phyloP scores from a whole-genome alignment of 1,140 invertebrate genomes.

The Drosophila fuyamai region DNA sequence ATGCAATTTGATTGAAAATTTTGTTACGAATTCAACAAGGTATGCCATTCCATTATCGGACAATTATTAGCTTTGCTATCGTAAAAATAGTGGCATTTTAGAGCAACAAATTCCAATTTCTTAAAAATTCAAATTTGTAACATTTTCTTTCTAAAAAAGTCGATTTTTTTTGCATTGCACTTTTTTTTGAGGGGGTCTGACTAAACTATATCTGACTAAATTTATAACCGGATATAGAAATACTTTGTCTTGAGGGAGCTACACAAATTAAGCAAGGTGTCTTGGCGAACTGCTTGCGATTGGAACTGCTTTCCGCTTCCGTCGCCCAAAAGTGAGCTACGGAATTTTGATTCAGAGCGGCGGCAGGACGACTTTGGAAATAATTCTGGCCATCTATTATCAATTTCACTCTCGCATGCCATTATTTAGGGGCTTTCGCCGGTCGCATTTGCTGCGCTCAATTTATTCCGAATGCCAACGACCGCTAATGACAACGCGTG shows the following conservation, averaged over 20 bases:
- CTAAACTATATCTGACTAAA: no score
- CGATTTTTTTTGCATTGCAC: no score
- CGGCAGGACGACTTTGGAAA: not conserved
- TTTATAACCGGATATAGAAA: not conserved
- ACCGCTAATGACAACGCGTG: slow-evolving; percentile 74
- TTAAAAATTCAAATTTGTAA: no score
- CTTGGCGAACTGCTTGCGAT: slow-evolving; percentile 5
- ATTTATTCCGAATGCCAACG: slow-evolving; percentile 43
- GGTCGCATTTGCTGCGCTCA: slow-evolving; percentile 23
- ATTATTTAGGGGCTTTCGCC: slow-evolving; percentile 10
- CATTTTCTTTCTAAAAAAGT: no score
- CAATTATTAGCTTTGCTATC: no score
- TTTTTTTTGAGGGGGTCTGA: no score
- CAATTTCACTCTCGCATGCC: slow-evolving; percentile 21
- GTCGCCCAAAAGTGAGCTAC: not conserved
- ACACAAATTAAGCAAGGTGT: not conserved
- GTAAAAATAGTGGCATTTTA: no score
- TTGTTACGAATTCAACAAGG: no score
- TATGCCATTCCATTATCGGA: no score
- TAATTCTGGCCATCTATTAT: slow-evolving; percentile 25
- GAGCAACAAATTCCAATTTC: no score
- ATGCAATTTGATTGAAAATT: no score
- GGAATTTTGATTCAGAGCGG: slow-evolving; percentile 9
- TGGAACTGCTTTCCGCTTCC: slow-evolving; percentile 17
- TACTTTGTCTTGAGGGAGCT: not conserved